Evolutionary conservation across 2,888 invertebrate species (phyloP), one percentile per base, ranked within the genome.

Genomic region (Ischnura elegans): DNA sequence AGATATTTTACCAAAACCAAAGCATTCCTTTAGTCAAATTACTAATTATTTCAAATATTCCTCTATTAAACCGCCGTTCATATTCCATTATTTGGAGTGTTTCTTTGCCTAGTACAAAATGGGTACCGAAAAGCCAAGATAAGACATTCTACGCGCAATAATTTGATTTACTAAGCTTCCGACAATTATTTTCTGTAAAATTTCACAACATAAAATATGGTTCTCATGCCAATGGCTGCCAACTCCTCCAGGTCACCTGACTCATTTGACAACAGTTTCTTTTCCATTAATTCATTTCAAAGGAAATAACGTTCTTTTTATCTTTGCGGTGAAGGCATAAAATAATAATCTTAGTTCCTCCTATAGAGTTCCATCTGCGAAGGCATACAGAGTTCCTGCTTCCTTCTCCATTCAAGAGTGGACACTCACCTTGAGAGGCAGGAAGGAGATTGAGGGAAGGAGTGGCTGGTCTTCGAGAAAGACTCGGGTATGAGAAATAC

Each of bases 251-350:
- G n/a, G 0, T 25, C 61, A 13, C 2, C 25, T 2, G 61, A n/a
- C 25, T 2, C 19, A 25, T 13, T 1, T 3, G 10, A 8, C 0
- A 13, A 29, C 76, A 13, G 29, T 29, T 76, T 42, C 55, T 25
- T 86, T 87, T 13, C 87, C 36, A 61, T 87, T 76, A 29, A 76
- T 76, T n/a, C n/a, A n/a, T n/a, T n/a, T n/a, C n/a, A n/a, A n/a
- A n/a, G n/a, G 29, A 10, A 29, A 76, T 76, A 36, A n/a, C 61
- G 76, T 76, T 61, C 55, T 61, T 87, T 55, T 21, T 8, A 51
- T 45, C 36, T 4, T 6, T 21, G 51, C 51, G 42, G 55, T 42
- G 36, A 36, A 87, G 55, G 61, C 29, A 36, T 19, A 51, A 87
- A 42, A 86, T 45, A 86, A 86, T 43, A 36, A 87, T 61, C 61